Evolutionary conservation across 2,797 vertebrate genomes (phyloP).

Genomic region (Bucorvus abyssinicus): DNA sequence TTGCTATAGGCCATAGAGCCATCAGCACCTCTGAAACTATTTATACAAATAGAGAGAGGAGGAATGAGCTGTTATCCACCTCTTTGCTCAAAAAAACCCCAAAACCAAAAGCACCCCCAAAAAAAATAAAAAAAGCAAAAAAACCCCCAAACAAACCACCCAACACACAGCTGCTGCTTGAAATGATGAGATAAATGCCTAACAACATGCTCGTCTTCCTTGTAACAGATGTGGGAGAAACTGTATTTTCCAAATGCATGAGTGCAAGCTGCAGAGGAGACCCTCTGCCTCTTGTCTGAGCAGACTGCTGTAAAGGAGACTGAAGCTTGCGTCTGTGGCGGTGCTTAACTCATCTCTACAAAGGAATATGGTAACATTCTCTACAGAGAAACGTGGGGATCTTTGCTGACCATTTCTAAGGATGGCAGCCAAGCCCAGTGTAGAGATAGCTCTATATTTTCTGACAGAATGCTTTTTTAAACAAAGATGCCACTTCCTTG

Average conservation of each 20-base stretch:
- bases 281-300: neutral
- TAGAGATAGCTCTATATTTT: neutral
- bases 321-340: neutral
- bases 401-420: neutral
- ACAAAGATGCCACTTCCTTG: neutral
- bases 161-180: neutral
- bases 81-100: neutral
- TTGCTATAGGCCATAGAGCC: neutral
- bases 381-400: neutral
- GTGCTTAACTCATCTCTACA: neutral
- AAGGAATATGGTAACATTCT: neutral
- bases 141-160: neutral
- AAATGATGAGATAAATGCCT: neutral
- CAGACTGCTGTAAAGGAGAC: neutral
- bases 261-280: neutral
- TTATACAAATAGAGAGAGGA: neutral
- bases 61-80: neutral
- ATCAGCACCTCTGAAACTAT: neutral
- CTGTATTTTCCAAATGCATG: neutral
- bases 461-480: neutral
- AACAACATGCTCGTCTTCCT: neutral
- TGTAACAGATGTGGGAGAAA: neutral
- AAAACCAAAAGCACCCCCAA: too few relatives aligned
- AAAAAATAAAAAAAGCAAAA: too few relatives aligned
- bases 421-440: neutral